These are phyloP conservation scores for Epistrophe grossulariae DNA, from an alignment of 2,888 invertebrate species.

Conservation along the genomic window DNA sequence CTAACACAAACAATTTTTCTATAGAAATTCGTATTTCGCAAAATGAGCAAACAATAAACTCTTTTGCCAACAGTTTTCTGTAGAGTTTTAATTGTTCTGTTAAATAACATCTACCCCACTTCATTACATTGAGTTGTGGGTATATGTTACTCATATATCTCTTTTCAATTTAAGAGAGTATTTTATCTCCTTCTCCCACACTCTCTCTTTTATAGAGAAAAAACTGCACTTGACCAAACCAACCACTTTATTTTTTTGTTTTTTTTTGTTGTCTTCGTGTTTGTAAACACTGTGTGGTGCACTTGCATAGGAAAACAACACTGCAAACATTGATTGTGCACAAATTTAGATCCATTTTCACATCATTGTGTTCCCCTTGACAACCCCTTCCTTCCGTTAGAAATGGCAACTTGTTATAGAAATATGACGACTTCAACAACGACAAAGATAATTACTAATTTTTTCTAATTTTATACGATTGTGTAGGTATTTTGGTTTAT, in stretches of 20 bases:
- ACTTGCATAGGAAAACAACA: constrained; percentile 4
- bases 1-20: constrained; percentile 9
- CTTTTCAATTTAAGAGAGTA: constrained; percentile 25
- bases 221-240: constrained; percentile 2
- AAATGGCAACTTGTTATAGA: background rate
- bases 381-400: background rate
- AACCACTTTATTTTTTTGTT: background rate
- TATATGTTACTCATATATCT: background rate
- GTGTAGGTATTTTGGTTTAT: background rate
- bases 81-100: constrained; percentile 3
- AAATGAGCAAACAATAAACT: constrained; percentile 24
- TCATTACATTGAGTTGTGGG: background rate
- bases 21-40: constrained; percentile 2
- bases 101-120: constrained; percentile 37
- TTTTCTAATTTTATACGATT: background rate
- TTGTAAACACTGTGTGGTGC: constrained; percentile 24
- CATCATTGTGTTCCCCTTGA: background rate
- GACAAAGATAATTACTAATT: constrained; percentile 20
- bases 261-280: constrained; percentile 5
- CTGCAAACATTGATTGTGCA: constrained; percentile 29
- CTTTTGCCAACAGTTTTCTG: constrained; percentile 2
- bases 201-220: background rate
- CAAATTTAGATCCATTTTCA: constrained; percentile 24
- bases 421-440: background rate
- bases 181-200: background rate